Conservation (phyloP, 2,113 vertebrate species). For the Leucopsar rothschildi region DNA sequence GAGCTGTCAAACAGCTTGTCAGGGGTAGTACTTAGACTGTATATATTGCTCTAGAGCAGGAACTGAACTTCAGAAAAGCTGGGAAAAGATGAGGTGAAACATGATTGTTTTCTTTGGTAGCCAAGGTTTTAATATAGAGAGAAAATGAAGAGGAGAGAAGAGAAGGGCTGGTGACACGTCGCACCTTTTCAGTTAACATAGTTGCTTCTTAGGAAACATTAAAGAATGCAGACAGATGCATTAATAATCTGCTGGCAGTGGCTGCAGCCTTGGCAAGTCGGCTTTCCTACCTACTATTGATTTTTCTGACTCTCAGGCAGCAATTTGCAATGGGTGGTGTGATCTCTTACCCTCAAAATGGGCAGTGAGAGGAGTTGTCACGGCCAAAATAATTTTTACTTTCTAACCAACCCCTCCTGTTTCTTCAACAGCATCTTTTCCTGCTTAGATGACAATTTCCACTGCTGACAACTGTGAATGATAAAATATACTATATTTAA, state of each 20-base stretch:
- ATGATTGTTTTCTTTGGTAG: slow-evolving; percentile 68
- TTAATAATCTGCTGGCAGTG: slow-evolving; percentile 59
- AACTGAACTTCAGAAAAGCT: slow-evolving; percentile 60
- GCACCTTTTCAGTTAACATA: slow-evolving; percentile 61
- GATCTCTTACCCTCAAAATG: neutral
- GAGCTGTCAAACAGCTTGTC: slow-evolving; percentile 63
- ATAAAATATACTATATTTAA: slow-evolving; percentile 29
- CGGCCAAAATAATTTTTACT: neutral
- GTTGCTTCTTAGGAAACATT: slow-evolving; percentile 62
- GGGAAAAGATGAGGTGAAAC: slow-evolving; percentile 66
- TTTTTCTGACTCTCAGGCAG: slow-evolving; percentile 35
- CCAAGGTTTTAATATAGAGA: slow-evolving; percentile 56
- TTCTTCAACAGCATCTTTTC: slow-evolving; percentile 56
- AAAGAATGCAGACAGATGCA: slow-evolving; percentile 61
- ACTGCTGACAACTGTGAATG: slow-evolving; percentile 41
- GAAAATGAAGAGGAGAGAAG: slow-evolving; percentile 63
- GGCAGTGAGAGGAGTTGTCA: neutral
- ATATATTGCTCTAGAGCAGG: slow-evolving; percentile 55
- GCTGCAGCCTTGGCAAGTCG: slow-evolving; percentile 13
- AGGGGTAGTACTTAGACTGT: slow-evolving; percentile 50
- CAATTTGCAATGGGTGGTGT: neutral
- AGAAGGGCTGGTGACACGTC: slow-evolving; percentile 59
- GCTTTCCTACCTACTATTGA: slow-evolving; percentile 48
- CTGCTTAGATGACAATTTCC: slow-evolving; percentile 56
- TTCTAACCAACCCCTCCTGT: neutral